Base-by-base conservation (phyloP, 2,113 vertebrate genomes). In the Gymnarchus niloticus region DNA sequence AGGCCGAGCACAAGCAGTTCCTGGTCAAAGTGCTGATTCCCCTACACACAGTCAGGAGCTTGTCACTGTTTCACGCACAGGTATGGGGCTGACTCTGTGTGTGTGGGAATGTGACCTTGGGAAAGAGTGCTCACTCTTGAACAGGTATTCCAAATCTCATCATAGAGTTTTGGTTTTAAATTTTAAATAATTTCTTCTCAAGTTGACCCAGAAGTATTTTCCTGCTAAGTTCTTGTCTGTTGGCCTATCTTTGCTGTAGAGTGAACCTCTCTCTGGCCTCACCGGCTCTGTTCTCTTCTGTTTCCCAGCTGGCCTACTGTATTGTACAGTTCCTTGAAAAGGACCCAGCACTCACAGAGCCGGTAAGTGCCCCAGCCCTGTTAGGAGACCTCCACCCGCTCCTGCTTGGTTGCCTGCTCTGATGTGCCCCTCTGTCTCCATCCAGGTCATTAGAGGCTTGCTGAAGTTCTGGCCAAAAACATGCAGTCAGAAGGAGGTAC, bases 241-340 rank as follows among this genome's bases (percentile, higher is more conserved):
- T 59, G 10, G 57, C 8, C 19, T 57, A 19, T 84, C 46, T 83
- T 86, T 17, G 25, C n/a, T 12, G 23, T 83, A 12, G 2, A 48
- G 44, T 77, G 5, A 48, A 49, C 44, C 0, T 3, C 3, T 8
- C 46, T 51, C 23, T 69, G 41, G 3, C 23, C 7, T 56, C 14
- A 56, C 21, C 37, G 7, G 7, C 49, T 69, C 12, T 81, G 25
- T 83, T 6, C 85, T 84, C 25, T 69, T 78, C 37, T 57, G 86
- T 81, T 86, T 87, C 92, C 83, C 92, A 99, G 98, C 93, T 99
- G 96, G 98, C 98, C 0, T 99, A 99, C 95, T 99, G 98, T 94
- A 99, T 99, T 98, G 98, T 99, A 96, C 98, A 99, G 93, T 99
- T 99, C 95, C 95, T 99, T 94, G 98, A 99, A 96, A 99, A 99